Base-by-base conservation (phyloP, 2,113 vertebrate species). In the Cephalopterus ornatus region DNA sequence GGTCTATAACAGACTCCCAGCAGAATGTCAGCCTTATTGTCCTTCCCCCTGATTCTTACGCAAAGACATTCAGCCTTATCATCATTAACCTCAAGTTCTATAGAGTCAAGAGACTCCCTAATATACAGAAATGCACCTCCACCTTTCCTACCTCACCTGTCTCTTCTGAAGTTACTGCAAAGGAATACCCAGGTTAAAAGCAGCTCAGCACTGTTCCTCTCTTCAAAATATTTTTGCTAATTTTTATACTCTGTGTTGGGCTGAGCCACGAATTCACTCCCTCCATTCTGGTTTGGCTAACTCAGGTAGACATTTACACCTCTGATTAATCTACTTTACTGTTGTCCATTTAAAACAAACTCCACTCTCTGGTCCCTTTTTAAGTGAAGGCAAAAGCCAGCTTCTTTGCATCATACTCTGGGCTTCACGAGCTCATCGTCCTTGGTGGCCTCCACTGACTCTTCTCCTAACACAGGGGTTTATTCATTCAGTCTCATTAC, bases 201-300 rank as follows among this genome's bases (percentile, higher is more conserved):
- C 2, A 67, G 16, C 4, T 82, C 33, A 53, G 6, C 44, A n/a
- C 4, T 26, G 26, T 65, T 84, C 14, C 8, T 94, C 17, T 62
- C 8, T 32, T 67, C 21, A 12, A 86, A 83, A 52, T 42, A 20
- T 2, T 47, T 68, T 37, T 47, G 4, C 19, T 44, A 33, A 5
- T 2, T 80, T 86, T 55, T 61, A 37, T 32, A 37, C 5, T 42
- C 3, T 12, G 0, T 12, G 2, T 56, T 75, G 26, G 12, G 8
- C 20, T 79, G 9, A 75, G 10, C 3, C 24, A 42, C 1, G 0
- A 65, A 46, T 50, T 59, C 35, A 27, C 4, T 44, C 3, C 5
- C 4, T 13, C 6, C 32, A 3, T 46, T 78, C 46, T 26, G 2
- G 5, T 55, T 61, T 53, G 33, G 16, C 22, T 75, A 71, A 62